Evolutionary conservation across 2,113 vertebrate genomes (phyloP), one percentile per base, ranked within the genome.

Genomic region (Daphoenositta chrysoptera): DNA sequence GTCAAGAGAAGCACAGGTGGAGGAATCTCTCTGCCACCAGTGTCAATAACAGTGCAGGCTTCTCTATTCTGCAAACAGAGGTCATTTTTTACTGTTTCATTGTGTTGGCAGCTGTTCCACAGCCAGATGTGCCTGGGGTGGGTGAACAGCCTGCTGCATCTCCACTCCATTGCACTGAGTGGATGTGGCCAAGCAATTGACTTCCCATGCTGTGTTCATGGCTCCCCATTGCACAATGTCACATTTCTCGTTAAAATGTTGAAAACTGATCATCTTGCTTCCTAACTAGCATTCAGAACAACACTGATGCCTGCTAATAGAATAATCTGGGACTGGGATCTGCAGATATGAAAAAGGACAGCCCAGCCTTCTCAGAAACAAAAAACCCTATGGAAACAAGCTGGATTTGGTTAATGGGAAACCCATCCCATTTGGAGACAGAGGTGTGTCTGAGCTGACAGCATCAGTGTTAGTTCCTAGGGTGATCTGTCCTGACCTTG

Each of bases 201-300:
- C 33, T 78, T 56, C 15, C 83, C 4, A 2, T 33, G 88, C 91
- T 95, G 90, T 28, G 64, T 65, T 96, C 68, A 39, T 82, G 39
- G 79, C 86, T 96, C 85, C 93, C 77, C 65, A 20, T 42, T 87
- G 80, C 75, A 94, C 85, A 88, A 16, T 71, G 89, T 87, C 95
- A 87, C 83, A 89, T 93, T 87, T 91, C 87, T 92, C 71, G 2
- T 97, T 96, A 97, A 97, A 97, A 97, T 97, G 97, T 97, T 97
- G 96, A 97, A 97, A 97, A 97, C 93, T 58, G n/a, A 39, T 82
- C 89, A 82, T 89, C 80, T 86, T 83, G 96, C 93, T 93, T 94
- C 72, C 90, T 63, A 64, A 71, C 30, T 9, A 70, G 82, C 61
- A 7, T 61, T 89, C 42, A 89, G 91, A 96, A 91, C 95, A 91